These are phyloP conservation scores for Hemicentrotus pulcherrimus DNA, from an alignment of 35 echinoderm and acorn worm species.

Conservation along the genomic window DNA sequence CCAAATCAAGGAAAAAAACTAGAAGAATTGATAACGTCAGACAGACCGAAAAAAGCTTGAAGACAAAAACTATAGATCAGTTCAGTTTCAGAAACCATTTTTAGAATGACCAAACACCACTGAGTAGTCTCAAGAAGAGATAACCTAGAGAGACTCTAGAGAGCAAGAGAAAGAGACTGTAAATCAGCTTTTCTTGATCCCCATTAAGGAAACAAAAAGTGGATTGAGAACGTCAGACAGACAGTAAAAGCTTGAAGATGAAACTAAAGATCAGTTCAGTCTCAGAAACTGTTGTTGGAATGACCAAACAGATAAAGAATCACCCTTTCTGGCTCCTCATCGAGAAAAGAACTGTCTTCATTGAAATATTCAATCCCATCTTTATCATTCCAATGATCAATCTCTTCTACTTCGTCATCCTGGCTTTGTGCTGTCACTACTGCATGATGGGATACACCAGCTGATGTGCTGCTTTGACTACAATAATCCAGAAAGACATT, in stretches of 20 bases:
- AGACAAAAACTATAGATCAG: not conserved
- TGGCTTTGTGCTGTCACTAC: not conserved
- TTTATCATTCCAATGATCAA: not conserved
- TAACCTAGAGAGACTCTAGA: not conserved
- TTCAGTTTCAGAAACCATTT: not conserved
- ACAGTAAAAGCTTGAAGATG: not conserved
- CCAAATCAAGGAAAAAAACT: no score
- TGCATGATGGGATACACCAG: not conserved
- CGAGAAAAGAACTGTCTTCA: not conserved
- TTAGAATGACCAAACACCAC: not conserved
- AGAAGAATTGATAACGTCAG: not conserved
- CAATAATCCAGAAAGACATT: not conserved
- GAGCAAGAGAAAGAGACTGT: not conserved
- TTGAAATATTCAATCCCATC: slow-evolving; percentile 5
- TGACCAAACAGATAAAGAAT: not conserved
- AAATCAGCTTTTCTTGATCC: not conserved
- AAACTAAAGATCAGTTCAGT: not conserved
- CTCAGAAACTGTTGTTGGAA: not conserved
- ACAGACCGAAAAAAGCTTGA: not conserved
- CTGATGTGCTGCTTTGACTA: not conserved
- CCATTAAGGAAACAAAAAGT: not conserved
- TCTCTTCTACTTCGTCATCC: not conserved
- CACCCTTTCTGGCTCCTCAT: not conserved
- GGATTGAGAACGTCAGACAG: not conserved
- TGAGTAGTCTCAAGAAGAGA: not conserved